A percentile compares a stretch with the other conserved stretches of the same genome.
Evolutionary conservation across 2,113 vertebrate species (phyloP).

Genomic region (Tylochromis polylepis): DNA sequence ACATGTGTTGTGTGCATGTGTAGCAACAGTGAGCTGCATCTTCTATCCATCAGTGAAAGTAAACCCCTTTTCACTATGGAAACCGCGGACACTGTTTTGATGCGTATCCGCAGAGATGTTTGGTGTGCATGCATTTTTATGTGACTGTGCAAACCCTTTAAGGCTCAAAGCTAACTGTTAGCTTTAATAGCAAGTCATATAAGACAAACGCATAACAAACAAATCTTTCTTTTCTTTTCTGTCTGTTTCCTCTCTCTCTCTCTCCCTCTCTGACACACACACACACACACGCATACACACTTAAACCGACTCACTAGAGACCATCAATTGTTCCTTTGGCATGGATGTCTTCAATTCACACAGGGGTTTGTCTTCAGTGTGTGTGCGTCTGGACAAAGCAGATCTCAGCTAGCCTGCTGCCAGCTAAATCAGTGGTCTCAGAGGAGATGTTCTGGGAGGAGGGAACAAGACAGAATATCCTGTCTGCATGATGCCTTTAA

Average conservation of each 20-base stretch:
- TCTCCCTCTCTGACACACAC: background rate
- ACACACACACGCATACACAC: fast-evolving
- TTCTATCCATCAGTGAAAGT: constrained; percentile 30
- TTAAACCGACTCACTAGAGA: background rate
- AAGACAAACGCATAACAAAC: constrained; percentile 29
- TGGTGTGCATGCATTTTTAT: background rate
- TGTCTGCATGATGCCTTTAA: constrained; percentile 46
- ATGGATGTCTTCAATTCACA: constrained; percentile 29
- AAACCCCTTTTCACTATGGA: constrained; percentile 55
- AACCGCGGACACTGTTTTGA: constrained; percentile 35
- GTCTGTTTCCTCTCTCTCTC: background rate
- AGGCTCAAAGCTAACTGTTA: constrained; percentile 12
- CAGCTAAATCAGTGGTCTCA: constrained; percentile 55
- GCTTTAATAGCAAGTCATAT: constrained; percentile 7
- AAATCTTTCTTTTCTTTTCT: background rate
- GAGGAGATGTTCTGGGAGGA: constrained; percentile 54
- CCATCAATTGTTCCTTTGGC: constrained; percentile 23
- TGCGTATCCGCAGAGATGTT: background rate
- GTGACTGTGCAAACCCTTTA: background rate
- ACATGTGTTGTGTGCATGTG: constrained; percentile 24
- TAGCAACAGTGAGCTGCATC: constrained; percentile 25
- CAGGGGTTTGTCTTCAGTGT: background rate
- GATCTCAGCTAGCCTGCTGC: constrained; percentile 33
- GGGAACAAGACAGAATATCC: constrained; percentile 41
- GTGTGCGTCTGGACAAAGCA: constrained; percentile 33